Percentiles rank a stretch among this genome's conserved stretches.
Evolutionary conservation across 64 coral and sea anemone species (phyloP).

Genomic region (Actinia equina): DNA sequence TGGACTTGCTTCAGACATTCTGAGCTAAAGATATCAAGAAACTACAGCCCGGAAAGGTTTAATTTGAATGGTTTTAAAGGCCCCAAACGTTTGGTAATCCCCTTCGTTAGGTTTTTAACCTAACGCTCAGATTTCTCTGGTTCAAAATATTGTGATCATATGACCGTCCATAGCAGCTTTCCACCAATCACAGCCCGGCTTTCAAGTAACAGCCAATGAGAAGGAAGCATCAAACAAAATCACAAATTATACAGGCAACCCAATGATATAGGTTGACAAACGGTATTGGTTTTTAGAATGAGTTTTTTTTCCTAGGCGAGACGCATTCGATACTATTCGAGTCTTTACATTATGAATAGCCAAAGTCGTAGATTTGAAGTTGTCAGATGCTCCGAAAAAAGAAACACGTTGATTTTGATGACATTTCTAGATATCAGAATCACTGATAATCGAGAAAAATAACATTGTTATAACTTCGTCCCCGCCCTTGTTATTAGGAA

Average conservation of each 20-base stretch:
- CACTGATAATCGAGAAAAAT: no score
- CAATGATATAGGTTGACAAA: no score
- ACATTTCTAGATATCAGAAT: no score
- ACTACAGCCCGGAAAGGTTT: neutral
- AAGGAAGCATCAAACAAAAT: neutral
- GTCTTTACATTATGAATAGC: no score
- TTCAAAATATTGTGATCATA: conserved; percentile 35
- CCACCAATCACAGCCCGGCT: neutral
- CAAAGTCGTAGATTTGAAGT: no score
- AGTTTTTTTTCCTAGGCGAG: no score
- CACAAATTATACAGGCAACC: neutral
- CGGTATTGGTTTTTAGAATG: no score
- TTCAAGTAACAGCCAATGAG: neutral
- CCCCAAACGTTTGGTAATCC: neutral
- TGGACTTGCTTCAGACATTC: conserved; percentile 46
- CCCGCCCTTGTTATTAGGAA: no score
- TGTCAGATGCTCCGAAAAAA: no score
- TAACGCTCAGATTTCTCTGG: neutral
- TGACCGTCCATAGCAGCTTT: neutral
- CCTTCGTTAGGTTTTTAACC: neutral
- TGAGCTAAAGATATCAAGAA: neutral
- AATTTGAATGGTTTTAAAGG: neutral
- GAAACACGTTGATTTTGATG: no score
- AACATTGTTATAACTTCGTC: no score
- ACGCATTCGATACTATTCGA: no score